These are phyloP conservation scores for Pyrgilauda ruficollis DNA, from an alignment of 2,113 vertebrate species.

Conservation along the genomic window DNA sequence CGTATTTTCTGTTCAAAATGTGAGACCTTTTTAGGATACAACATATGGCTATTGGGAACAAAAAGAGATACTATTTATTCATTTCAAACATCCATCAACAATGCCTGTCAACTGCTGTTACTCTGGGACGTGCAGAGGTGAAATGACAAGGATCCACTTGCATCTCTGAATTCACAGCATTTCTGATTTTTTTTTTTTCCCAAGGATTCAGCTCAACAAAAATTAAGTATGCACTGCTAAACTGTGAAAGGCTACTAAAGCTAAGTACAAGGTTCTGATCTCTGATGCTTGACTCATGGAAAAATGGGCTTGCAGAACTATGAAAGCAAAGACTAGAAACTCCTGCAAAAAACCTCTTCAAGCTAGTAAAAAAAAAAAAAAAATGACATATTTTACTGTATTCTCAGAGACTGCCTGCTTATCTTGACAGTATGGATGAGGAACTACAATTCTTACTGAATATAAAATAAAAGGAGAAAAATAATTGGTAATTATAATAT, in stretches of 20 bases:
- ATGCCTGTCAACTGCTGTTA: background rate
- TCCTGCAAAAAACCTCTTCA: background rate
- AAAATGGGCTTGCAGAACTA: background rate
- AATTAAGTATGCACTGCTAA: background rate
- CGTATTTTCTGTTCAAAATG: background rate
- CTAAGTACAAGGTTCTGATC: background rate
- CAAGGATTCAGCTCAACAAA: background rate
- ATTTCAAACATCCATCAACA: conserved; percentile 39
- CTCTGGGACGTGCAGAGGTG: background rate
- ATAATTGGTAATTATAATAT: conserved; percentile 16
- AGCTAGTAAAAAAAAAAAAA: background rate
- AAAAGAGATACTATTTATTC: background rate
- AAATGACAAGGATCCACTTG: background rate
- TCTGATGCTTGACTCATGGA: background rate
- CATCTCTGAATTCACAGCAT: background rate
- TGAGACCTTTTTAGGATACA: background rate
- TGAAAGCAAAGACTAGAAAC: background rate
- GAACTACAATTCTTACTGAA: conserved; percentile 6
- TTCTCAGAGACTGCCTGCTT: background rate
- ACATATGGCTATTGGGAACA: background rate
- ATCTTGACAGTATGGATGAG: background rate
- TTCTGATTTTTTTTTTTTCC: background rate
- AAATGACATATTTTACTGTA: background rate
- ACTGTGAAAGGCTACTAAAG: background rate
- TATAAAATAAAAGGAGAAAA: conserved; percentile 4